Evolutionary conservation across 2,113 vertebrate species (phyloP).

Genomic region (Gavia stellata): DNA sequence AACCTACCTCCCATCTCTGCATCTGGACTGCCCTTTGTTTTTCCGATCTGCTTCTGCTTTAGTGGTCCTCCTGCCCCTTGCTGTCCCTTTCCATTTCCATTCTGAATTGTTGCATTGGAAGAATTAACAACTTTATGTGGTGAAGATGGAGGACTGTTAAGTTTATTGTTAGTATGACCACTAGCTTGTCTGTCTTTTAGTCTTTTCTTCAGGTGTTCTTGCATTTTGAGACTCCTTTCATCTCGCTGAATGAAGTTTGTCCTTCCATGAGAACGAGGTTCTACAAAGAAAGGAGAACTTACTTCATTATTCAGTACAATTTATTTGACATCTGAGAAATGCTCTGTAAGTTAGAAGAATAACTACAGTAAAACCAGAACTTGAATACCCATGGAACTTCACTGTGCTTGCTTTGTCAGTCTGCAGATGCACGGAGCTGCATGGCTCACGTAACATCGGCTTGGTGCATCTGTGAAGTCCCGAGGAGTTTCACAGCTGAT

Average conservation of each 20-base stretch:
- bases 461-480: not conserved
- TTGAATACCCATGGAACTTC: not conserved
- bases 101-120: conserved; percentile 45
- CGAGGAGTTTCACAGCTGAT: not conserved
- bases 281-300: conserved; percentile 11
- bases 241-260: conserved; percentile 71
- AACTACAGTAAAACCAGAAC: not conserved
- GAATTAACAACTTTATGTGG: conserved; percentile 61
- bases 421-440: not conserved
- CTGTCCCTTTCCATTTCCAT: conserved; percentile 67
- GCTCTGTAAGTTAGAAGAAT: not conserved
- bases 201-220: conserved; percentile 76
- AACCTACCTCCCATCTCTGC: conserved; percentile 65
- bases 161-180: conserved; percentile 64
- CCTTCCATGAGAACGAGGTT: conserved; percentile 70
- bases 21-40: conserved; percentile 62
- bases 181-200: conserved; percentile 71
- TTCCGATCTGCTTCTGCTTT: conserved; percentile 70
- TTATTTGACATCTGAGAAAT: not conserved
- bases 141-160: conserved; percentile 69
- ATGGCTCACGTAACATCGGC: accelerated
- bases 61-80: conserved; percentile 41
- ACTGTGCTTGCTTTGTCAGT: not conserved
- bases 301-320: not conserved
- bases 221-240: conserved; percentile 74